Evolutionary conservation across 1,140 invertebrate species (phyloP).

Genomic region (Macrobrachium nipponense): DNA sequence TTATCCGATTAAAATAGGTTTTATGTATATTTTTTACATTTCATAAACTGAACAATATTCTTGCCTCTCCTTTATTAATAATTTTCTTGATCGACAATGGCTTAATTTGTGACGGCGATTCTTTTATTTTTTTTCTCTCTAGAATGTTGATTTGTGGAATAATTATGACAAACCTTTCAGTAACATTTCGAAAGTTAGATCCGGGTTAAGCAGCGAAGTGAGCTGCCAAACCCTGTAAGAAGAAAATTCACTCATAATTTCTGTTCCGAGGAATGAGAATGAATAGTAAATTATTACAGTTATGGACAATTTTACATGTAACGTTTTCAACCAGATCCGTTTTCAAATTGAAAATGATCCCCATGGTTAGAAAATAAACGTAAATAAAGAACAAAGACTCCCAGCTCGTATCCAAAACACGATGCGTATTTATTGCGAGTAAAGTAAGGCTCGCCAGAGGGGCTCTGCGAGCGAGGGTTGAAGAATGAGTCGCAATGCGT

Average conservation of each 20-base stretch:
- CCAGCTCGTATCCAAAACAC: not conserved
- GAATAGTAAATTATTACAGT: no score
- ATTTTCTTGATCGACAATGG: not conserved
- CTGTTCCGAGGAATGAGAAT: no score
- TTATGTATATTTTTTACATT: no score
- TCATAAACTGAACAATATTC: no score
- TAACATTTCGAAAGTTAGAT: not conserved
- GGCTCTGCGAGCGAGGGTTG: not conserved
- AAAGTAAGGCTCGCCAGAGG: not conserved
- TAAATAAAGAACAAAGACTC: conserved; percentile 26
- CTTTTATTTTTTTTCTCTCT: no score
- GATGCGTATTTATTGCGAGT: not conserved
- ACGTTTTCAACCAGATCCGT: no score
- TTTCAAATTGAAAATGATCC: no score
- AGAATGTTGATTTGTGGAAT: not conserved
- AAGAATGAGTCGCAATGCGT: conserved; percentile 53
- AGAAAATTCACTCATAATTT: not conserved
- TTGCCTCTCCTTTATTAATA: no score
- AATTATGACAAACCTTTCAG: conserved; percentile 10
- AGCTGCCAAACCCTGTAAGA: not conserved
- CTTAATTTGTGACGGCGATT: not conserved
- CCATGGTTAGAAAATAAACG: conserved; percentile 8
- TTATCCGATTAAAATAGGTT: no score
- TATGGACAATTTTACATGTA: no score
- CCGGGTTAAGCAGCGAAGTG: not conserved